Evolutionary conservation across 2,888 invertebrate species (phyloP).

Genomic region (Chrysolina americana): DNA sequence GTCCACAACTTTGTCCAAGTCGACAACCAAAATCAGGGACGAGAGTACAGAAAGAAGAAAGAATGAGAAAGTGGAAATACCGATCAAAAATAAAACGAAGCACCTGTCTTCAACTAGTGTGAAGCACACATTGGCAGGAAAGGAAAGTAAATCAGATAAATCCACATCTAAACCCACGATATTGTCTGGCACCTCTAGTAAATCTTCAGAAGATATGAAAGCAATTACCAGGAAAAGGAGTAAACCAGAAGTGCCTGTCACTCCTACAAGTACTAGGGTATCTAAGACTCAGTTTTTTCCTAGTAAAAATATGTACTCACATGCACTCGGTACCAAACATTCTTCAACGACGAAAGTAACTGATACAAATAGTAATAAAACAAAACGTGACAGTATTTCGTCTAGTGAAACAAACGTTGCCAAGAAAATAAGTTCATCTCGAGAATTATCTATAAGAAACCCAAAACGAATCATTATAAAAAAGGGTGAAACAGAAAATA

Average conservation of each 20-base stretch:
- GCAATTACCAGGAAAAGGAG: constrained; percentile 27
- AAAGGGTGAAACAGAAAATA: background rate
- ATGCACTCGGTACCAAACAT: constrained; percentile 57
- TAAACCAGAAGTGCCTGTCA: constrained; percentile 42
- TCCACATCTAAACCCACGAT: constrained; percentile 7
- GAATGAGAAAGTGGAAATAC: constrained; percentile 43
- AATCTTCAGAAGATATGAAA: constrained; percentile 19
- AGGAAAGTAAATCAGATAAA: constrained; percentile 21
- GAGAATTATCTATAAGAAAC: background rate
- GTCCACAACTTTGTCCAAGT: constrained; percentile 36
- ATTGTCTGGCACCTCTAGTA: constrained; percentile 1
- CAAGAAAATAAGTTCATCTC: constrained; percentile 12
- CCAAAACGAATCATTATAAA: background rate
- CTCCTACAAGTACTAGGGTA: constrained; percentile 59
- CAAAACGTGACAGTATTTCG: constrained; percentile 17
- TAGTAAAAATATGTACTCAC: constrained; percentile 63
- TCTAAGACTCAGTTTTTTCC: constrained; percentile 66
- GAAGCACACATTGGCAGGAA: constrained; percentile 4
- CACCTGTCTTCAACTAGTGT: background rate
- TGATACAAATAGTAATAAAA: background rate
- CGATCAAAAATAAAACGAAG: constrained; percentile 30
- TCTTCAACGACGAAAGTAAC: constrained; percentile 10
- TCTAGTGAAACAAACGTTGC: background rate
- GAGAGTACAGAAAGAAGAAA: constrained; percentile 45
- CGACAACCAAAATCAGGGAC: constrained; percentile 41